A percentile compares a stretch with the other conserved stretches of the same genome.
These are phyloP conservation scores for Meiosimyza decipiens DNA, from an alignment of 2,888 invertebrate genomes.

Conservation along the genomic window DNA sequence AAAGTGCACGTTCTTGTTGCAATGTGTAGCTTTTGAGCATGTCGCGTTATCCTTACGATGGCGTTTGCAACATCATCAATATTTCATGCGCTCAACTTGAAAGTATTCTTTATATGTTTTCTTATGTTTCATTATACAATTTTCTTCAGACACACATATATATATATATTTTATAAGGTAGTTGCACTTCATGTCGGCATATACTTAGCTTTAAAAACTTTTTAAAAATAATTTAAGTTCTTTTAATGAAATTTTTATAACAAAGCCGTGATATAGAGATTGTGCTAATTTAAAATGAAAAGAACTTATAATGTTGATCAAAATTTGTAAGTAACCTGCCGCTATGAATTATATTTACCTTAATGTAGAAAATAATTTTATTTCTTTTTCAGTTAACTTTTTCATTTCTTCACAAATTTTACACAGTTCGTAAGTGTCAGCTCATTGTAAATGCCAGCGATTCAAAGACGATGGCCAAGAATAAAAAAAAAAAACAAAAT, in stretches of 20 bases:
- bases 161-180: too few species aligned
- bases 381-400: background rate
- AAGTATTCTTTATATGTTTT: constrained; percentile 9
- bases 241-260: too few species aligned
- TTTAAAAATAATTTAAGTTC: too few species aligned
- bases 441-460: constrained; percentile 11
- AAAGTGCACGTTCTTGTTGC: constrained; percentile 9
- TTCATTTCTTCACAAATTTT: background rate
- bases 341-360: background rate
- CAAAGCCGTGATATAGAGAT: too few species aligned
- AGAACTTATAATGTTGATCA: background rate
- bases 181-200: too few species aligned
- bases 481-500: too few species aligned
- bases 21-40: constrained; percentile 2
- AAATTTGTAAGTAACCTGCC: too few species aligned
- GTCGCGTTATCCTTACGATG: constrained; percentile 29
- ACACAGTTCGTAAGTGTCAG: background rate
- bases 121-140: background rate
- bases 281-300: too few species aligned
- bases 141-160: too few species aligned
- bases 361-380: background rate
- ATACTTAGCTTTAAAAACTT: too few species aligned
- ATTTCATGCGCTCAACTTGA: constrained; percentile 43
- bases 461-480: background rate
- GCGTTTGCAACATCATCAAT: constrained; percentile 42